Evolutionary conservation across 2,888 invertebrate species (phyloP).

Genomic region (Teleiodes luculella): DNA sequence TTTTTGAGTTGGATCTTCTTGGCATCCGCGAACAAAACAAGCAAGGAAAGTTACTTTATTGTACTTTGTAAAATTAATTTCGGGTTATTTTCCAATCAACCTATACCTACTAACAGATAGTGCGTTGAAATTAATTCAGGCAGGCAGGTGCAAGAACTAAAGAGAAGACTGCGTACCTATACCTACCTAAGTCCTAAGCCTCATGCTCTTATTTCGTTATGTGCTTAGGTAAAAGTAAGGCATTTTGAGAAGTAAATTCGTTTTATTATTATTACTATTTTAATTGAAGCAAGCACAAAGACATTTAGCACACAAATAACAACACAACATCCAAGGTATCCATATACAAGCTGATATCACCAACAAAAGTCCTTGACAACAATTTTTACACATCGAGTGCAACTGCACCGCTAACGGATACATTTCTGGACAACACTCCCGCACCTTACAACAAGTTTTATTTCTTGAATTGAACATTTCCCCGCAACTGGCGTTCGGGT

Average conservation of each 20-base stretch:
- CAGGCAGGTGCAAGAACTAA: no score
- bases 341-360: conserved; percentile 38
- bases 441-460: conserved; percentile 27
- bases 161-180: no score
- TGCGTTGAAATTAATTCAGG: no score
- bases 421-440: conserved; percentile 28
- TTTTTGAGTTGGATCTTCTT: no score
- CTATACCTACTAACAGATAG: no score
- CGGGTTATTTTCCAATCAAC: no score
- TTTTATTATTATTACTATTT: not conserved
- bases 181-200: no score
- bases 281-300: conserved; percentile 22
- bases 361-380: conserved; percentile 26
- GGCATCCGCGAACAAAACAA: no score
- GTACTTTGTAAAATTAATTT: no score
- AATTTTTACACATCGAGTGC: conserved; percentile 24
- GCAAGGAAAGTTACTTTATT: no score
- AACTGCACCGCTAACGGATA: conserved; percentile 33
- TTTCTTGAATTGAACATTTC: not conserved
- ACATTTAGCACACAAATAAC: conserved; percentile 30
- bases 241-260: not conserved
- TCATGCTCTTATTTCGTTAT: no score
- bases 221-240: not conserved
- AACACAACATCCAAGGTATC: conserved; percentile 39
- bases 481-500: not conserved